phyloP scores from a whole-genome alignment of 2,797 vertebrate genomes.

The Argentina silus region DNA sequence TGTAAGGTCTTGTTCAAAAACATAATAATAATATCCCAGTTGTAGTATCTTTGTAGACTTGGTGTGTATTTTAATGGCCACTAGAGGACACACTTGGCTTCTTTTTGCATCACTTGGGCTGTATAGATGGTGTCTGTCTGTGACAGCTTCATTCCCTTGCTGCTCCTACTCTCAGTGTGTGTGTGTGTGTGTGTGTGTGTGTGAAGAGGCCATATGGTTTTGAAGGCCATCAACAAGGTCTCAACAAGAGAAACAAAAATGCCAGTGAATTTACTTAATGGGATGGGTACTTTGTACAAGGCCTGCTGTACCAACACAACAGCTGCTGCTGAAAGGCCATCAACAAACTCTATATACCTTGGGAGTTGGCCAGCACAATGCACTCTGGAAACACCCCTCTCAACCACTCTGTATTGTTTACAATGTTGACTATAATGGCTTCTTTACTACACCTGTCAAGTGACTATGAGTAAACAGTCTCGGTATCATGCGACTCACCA shows the following conservation, averaged over 20 bases:
- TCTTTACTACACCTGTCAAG: neutral
- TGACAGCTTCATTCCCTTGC: conserved; percentile 20
- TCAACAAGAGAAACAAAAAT: neutral
- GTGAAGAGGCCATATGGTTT: conserved; percentile 38
- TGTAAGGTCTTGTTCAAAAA: too few species aligned
- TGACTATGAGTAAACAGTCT: neutral
- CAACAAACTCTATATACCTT: neutral
- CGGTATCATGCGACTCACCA: conserved; percentile 80
- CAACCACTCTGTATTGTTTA: too few species aligned
- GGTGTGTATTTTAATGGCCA: conserved; percentile 5
- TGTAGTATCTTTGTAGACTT: neutral
- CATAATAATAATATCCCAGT: neutral
- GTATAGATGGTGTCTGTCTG: conserved; percentile 14
- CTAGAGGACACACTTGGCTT: conserved; percentile 27
- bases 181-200: neutral
- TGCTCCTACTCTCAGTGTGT: neutral
- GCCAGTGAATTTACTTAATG: neutral
- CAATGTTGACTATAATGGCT: too few species aligned
- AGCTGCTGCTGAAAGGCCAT: neutral
- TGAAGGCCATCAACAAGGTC: conserved; percentile 24
- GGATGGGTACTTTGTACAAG: neutral
- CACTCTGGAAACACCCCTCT: too few species aligned
- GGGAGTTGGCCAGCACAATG: neutral
- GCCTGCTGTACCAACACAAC: conserved; percentile 23
- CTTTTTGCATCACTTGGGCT: neutral